phyloP scores from a whole-genome alignment of 2,797 vertebrate genomes.

The Halcyon leucocephala region DNA sequence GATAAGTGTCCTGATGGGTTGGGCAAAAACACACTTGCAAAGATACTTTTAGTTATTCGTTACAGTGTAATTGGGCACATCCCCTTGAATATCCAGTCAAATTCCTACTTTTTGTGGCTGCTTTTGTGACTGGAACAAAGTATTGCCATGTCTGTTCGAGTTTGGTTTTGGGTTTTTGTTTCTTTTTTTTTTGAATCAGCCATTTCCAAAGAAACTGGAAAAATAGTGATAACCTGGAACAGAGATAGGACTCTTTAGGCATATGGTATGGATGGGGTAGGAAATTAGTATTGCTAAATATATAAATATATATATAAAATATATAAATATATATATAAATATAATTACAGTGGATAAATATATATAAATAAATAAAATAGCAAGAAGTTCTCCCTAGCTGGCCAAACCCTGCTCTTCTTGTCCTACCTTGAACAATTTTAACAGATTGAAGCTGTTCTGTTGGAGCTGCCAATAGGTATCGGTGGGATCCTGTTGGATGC shows the following conservation, averaged over 20 bases:
- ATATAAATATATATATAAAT: too few species aligned
- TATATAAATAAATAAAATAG: too few species aligned
- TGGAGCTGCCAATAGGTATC: background rate
- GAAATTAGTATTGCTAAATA: background rate
- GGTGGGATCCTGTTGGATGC: background rate
- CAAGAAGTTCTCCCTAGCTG: background rate
- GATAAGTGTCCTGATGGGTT: background rate
- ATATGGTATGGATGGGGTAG: too few species aligned
- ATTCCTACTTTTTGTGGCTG: background rate
- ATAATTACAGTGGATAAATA: too few species aligned
- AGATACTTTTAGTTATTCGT: background rate
- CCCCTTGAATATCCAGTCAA: background rate
- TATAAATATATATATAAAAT: too few species aligned
- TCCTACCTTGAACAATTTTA: background rate
- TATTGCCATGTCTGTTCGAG: background rate
- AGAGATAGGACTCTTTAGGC: background rate
- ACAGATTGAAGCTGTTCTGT: background rate
- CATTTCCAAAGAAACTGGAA: background rate
- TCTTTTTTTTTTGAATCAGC: background rate
- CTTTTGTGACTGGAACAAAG: background rate
- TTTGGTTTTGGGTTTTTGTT: background rate
- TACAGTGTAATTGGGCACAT: background rate
- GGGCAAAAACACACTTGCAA: background rate
- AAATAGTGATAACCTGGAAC: background rate
- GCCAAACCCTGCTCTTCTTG: background rate